Base-by-base conservation (phyloP, 1,140 invertebrate species). In the Lineus longissimus region DNA sequence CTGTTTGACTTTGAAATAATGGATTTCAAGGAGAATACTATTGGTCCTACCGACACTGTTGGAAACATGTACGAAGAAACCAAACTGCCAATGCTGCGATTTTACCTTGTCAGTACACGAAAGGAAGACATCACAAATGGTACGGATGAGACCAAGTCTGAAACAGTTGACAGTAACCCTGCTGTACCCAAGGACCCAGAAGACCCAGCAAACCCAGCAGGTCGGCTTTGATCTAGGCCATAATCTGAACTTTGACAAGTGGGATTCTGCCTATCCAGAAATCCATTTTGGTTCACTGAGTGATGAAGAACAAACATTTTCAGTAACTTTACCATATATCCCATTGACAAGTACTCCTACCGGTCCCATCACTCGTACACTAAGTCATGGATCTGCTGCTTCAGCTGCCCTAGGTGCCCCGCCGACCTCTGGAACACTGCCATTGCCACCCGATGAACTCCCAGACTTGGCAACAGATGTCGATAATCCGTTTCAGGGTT, bases 81-180 rank as follows among this genome's bases (percentile, higher is more conserved):
- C n/a, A 27, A 27, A 51, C n/a, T 51, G n/a, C 47, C 47, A n/a
- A 51, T 51, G 47, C 47, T 51, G 25, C n/a, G 47, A 6, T 27
- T 51, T 9, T 51, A 51, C 25, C 25, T 51, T 19, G 15, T 15
- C 25, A 51, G 6, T 7, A 4, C 6, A n/a, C 47, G 19, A 51
- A 27, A 23, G 9, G 47, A 51, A 23, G n/a, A 51, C n/a, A 51
- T 27, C 9, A 4, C 19, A 9, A n/a, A 19, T 51, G 47, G 25
- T 4, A 51, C n/a, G n/a, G n/a, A 51, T 4, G 47, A 51, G 47
- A 23, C 19, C n/a, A 36, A 36, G 15, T 15, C 33, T 36, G 33
- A 36, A 4, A 36, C n/a, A 51, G 47, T 19, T 27, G 4, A n/a
- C 25, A 4, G 19, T 4, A 4, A 4, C 19, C 47, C n/a, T 23